phyloP scores from a whole-genome alignment of 2,797 vertebrate species.

The Natrix natrix region DNA sequence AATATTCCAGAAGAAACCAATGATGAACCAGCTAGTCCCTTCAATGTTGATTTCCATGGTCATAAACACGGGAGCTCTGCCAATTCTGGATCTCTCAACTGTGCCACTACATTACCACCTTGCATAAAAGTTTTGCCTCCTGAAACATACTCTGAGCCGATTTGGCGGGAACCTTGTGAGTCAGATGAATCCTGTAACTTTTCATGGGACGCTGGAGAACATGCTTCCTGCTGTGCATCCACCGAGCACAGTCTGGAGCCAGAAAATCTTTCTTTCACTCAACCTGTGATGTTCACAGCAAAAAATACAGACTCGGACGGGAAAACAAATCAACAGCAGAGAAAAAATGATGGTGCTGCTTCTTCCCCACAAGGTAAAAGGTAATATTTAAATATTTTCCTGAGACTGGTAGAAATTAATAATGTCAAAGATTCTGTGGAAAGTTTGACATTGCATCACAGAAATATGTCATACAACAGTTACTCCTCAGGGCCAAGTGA shows the following conservation, averaged over 20 bases:
- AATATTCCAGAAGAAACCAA: slow-evolving; percentile 77
- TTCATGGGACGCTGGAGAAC: slow-evolving; percentile 26
- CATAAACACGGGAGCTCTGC: accelerated
- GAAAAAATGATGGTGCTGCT: accelerated
- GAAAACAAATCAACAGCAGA: accelerated
- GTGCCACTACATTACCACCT: accelerated
- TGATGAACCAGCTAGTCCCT: slow-evolving; percentile 56
- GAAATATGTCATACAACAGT: neutral
- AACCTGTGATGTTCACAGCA: neutral
- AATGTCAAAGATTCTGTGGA: neutral
- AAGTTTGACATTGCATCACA: neutral
- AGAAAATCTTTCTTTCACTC: accelerated
- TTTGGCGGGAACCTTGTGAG: slow-evolving; percentile 59
- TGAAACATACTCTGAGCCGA: accelerated
- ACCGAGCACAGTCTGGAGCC: neutral
- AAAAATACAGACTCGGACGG: accelerated
- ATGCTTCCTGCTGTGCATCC: neutral
- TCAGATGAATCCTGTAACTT: slow-evolving; percentile 63
- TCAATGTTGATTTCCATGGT: neutral
- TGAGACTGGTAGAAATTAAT: neutral
- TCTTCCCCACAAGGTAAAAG: slow-evolving; percentile 62
- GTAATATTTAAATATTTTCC: neutral
- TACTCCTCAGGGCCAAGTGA: neutral
- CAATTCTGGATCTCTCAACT: accelerated
- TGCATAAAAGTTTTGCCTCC: accelerated